These are phyloP conservation scores for Isichthys henryi DNA, from an alignment of 2,113 vertebrate genomes.

Conservation along the genomic window DNA sequence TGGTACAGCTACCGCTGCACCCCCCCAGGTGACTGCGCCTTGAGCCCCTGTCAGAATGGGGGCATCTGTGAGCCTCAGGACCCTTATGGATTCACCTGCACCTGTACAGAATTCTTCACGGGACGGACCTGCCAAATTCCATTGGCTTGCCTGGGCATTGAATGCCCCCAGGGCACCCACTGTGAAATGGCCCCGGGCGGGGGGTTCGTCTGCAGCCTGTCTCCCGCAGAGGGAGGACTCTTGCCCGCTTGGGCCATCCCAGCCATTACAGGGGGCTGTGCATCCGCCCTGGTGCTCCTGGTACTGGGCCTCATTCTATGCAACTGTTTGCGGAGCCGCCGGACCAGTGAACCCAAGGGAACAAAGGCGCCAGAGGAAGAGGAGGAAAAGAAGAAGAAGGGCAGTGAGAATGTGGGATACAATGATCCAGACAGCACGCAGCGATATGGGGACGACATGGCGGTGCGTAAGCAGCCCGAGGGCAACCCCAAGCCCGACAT, in stretches of 20 bases:
- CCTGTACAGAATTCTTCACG: constrained; percentile 73
- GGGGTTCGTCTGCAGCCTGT: constrained; percentile 65
- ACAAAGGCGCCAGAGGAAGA: constrained; percentile 71
- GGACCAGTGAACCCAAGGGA: constrained; percentile 66
- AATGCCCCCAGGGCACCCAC: constrained; percentile 67
- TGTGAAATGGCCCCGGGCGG: constrained; percentile 63
- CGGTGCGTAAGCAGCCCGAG: constrained; percentile 87
- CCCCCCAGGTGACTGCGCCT: constrained; percentile 76
- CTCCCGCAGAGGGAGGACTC: constrained; percentile 55
- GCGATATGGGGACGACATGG: constrained; percentile 86
- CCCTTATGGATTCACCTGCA: constrained; percentile 68
- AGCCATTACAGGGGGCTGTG: constrained; percentile 86
- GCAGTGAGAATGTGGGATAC: constrained; percentile 89
- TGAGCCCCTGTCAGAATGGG: constrained; percentile 79
- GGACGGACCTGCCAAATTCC: constrained; percentile 73
- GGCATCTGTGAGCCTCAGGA: constrained; percentile 78
- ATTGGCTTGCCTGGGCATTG: constrained; percentile 78
- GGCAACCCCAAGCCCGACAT: constrained; percentile 95
- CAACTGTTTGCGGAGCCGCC: constrained; percentile 78
- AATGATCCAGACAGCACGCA: constrained; percentile 91
- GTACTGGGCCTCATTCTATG: constrained; percentile 87
- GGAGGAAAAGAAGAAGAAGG: constrained; percentile 96
- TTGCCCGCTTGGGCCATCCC: constrained; percentile 92
- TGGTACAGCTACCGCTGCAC: constrained; percentile 87
- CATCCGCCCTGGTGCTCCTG: constrained; percentile 76